Conservation (phyloP, 1,140 invertebrate species). For the Papilio polytes region DNA sequence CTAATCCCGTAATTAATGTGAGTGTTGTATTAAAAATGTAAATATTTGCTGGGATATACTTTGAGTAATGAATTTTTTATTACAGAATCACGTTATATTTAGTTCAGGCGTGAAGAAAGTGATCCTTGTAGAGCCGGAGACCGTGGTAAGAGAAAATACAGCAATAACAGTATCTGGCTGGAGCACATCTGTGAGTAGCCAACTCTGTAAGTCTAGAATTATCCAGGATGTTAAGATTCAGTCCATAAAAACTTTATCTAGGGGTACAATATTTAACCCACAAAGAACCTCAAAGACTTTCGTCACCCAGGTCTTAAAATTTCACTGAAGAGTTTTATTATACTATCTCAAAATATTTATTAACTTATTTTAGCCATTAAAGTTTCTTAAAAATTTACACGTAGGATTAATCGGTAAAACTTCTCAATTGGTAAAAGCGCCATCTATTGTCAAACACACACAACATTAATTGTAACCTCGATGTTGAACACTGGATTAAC, state of each 20-base stretch:
- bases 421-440: conserved; percentile 7
- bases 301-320: no score
- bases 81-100: conserved; percentile 61
- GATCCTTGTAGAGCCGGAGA: conserved; percentile 54
- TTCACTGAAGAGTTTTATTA: no score
- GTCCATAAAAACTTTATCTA: no score
- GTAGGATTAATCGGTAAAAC: background rate
- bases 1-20: no score
- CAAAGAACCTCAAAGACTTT: no score
- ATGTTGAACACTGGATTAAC: background rate
- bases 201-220: background rate
- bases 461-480: background rate
- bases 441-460: conserved; percentile 31
- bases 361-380: no score
- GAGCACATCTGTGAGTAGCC: conserved; percentile 55
- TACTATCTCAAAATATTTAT: no score
- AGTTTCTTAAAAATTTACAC: no score
- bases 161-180: conserved; percentile 58
- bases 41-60: background rate
- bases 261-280: no score
- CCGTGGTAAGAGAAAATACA: conserved; percentile 44
- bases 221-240: no score
- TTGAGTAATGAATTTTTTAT: conserved; percentile 30
- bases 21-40: no score
- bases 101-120: conserved; percentile 49